Evolutionary conservation across 37 sponge, comb jelly and placozoan species (phyloP), one percentile per base, ranked within the genome.

Genomic region (Aplysina aerophoba): DNA sequence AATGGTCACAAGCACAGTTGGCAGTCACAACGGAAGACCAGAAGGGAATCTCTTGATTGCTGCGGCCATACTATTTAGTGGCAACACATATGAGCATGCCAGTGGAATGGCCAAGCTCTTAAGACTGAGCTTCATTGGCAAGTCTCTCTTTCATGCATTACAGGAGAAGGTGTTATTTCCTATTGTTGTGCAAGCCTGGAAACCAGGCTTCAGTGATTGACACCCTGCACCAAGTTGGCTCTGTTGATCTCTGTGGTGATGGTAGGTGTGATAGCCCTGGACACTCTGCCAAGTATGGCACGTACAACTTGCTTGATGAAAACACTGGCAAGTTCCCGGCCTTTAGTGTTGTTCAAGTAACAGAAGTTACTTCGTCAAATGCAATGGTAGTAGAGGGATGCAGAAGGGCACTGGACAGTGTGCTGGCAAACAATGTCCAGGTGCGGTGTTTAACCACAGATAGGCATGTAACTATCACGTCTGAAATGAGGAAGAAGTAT

Each of bases 241-340:
- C n/a, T n/a, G n/a, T n/a, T n/a, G n/a, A n/a, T n/a, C n/a, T 86
- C 66, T 61, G 82, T 33, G 87, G 87, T 62, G 64, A 86, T 80
- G 87, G 87, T 21, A 39, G 87, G 15, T 86, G 87, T 80, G 87
- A 86, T 55, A 86, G 87, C 62, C 87, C 87, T 53, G 87, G 81
- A 4, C 59, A 86, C 65, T 24, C 6, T 44, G 50, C 50, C 50
- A 44, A 44, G 50, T 44, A 44, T 6, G 4, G 35, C 5, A 11
- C 27, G 28, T 86, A 86, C 81, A 38, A 81, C 35, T 39, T 86
- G 14, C 82, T 86, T 66, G 80, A 83, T 66, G 17, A 59, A 40
- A 34, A 44, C 64, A 62, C 68, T 21, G 81, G 71, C 40, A 40
- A 56, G 21, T 82, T 86, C 38, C 0, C 82, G 25, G 87, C 82